Conservation (phyloP, 2,888 invertebrate species). For the Drosophila meridiana region DNA sequence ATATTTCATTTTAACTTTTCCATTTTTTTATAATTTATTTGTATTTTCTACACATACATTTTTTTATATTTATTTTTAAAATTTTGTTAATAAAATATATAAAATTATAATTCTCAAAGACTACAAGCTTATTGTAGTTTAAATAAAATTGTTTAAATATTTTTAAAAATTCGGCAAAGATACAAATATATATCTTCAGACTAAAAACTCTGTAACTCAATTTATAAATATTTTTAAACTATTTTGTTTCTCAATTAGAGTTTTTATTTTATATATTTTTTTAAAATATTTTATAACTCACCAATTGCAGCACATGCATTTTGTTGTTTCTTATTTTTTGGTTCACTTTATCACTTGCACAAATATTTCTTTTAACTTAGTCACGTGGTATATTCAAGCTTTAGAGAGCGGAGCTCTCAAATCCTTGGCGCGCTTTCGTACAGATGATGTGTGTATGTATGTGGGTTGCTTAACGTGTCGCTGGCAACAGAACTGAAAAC, state of each 20-base stretch:
- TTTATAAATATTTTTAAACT: neutral
- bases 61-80: no score
- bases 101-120: no score
- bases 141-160: no score
- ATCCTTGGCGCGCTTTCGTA: conserved; percentile 41
- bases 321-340: neutral
- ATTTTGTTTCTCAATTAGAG: neutral
- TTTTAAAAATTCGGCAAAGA: no score
- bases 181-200: no score
- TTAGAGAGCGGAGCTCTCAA: conserved; percentile 10
- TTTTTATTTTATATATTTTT: neutral
- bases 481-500: conserved; percentile 52
- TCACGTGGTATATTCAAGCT: conserved; percentile 35
- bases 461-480: conserved; percentile 22
- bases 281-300: conserved; percentile 35
- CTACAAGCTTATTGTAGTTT: neutral
- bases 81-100: no score
- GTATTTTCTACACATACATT: no score
- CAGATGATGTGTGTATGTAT: neutral
- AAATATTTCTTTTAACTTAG: conserved; percentile 1
- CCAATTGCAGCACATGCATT: conserved; percentile 54
- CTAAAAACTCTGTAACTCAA: no score
- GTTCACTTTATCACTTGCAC: conserved; percentile 42
- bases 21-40: no score
- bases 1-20: no score